Evolutionary conservation across 1,140 invertebrate species (phyloP), one percentile per base, ranked within the genome.

Genomic region (Drosophila busckii): DNA sequence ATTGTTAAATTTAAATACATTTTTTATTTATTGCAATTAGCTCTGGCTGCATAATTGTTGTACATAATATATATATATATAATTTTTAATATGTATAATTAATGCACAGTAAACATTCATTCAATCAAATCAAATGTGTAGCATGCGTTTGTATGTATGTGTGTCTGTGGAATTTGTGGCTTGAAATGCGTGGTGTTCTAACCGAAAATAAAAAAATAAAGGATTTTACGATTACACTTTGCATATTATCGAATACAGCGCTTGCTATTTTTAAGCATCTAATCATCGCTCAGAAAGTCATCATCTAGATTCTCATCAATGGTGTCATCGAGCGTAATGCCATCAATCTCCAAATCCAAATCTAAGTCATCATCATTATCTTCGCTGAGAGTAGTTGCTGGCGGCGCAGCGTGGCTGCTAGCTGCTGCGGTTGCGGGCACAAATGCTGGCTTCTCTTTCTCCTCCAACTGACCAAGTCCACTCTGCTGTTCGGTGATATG

Each of bases 261-360:
- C 46, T 17, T 58, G 61, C 37, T 32, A 58, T 15, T 12, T 35
- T 22, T 45, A 26, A 23, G 28, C 22, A 10, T 25, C 56, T 86
- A 86, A 68, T 86, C 84, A 53, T 86, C 84, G 67, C 84, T 86
- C 4, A 86, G 23, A 49, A 86, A 83, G 23, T 83, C 76, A 23
- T 84, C 84, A 67, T 86, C 84, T 31, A 86, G 34, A 70, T 86
- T 89, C 12, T 90, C 91, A 78, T 92, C 92, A 42, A 92, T 92
- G 75, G 91, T 92, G 44, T 92, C 92, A 69, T 92, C 92, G 19
- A 93, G 71, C 59, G 89, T 90, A 35, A 90, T 88, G 26, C 89
- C 89, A 29, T 92, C 91, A 12, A 92, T 86, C 75, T 92, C 91
- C 16, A 92, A 61, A 66, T 92, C 91, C 2, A 92, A 61, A 62